Conservation (phyloP, 2,113 vertebrate species). For the Chloroceryle aenea region DNA sequence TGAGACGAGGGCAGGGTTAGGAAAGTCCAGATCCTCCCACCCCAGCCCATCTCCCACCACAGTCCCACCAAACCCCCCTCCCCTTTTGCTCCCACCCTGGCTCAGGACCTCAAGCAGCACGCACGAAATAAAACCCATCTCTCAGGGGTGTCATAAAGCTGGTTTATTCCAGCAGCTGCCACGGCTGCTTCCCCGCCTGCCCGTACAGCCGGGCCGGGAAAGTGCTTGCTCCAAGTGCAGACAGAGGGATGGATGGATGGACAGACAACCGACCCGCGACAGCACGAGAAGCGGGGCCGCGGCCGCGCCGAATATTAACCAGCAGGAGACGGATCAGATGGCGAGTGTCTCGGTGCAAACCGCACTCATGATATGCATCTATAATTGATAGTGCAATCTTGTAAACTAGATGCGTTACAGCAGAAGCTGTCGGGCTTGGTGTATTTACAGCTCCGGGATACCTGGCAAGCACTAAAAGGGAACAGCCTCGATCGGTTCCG, state of each 20-base stretch:
- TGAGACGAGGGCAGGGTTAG: accelerated
- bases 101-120: not conserved
- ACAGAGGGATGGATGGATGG: not conserved
- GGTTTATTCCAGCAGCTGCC: slow-evolving; percentile 73
- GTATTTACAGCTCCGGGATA: not conserved
- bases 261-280: not conserved
- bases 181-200: slow-evolving; percentile 33
- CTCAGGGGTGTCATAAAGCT: slow-evolving; percentile 1
- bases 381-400: not conserved
- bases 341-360: not conserved
- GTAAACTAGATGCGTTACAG: not conserved
- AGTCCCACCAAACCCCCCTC: not conserved
- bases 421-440: not conserved
- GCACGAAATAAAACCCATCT: slow-evolving; percentile 25
- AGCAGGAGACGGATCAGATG: not conserved
- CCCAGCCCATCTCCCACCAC: not conserved
- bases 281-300: not conserved
- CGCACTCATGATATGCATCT: not conserved
- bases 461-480: not conserved
- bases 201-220: slow-evolving; percentile 6
- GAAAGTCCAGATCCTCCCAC: accelerated
- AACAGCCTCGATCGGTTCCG: not conserved
- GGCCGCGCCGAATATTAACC: not conserved
- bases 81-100: not conserved
- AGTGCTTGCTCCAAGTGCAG: slow-evolving; percentile 56